Conservation (phyloP, 2,113 vertebrate genomes). For the Odocoileus virginianus region DNA sequence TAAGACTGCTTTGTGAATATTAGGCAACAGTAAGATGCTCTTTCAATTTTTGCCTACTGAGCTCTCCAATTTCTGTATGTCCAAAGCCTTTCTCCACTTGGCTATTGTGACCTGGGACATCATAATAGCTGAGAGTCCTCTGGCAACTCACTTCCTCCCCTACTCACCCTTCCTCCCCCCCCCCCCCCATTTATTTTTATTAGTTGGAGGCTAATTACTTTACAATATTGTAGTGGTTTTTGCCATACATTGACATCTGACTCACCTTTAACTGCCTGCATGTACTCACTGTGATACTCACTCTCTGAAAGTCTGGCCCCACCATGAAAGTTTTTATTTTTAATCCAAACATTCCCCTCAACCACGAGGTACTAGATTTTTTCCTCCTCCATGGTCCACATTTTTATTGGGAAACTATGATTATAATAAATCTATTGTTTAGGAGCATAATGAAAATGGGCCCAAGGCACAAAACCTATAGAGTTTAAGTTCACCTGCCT, state of each 20-base stretch:
- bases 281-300: neutral
- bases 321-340: neutral
- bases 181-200: too few relatives aligned
- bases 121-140: neutral
- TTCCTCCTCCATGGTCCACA: neutral
- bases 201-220: too few relatives aligned
- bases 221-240: too few relatives aligned
- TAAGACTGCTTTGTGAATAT: neutral
- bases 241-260: neutral
- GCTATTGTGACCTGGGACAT: neutral
- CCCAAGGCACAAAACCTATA: neutral
- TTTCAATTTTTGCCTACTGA: neutral
- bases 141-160: neutral
- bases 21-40: neutral
- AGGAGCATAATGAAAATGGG: neutral
- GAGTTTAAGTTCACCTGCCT: neutral
- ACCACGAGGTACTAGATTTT: conserved; percentile 11
- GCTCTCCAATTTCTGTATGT: neutral
- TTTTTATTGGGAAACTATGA: neutral
- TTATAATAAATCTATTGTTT: neutral
- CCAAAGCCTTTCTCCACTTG: neutral
- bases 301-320: neutral
- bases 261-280: neutral
- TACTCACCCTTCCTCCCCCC: neutral
- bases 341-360: conserved; percentile 28